Conservation (phyloP, 2,113 vertebrate genomes). For the Eubucco bourcierii region DNA sequence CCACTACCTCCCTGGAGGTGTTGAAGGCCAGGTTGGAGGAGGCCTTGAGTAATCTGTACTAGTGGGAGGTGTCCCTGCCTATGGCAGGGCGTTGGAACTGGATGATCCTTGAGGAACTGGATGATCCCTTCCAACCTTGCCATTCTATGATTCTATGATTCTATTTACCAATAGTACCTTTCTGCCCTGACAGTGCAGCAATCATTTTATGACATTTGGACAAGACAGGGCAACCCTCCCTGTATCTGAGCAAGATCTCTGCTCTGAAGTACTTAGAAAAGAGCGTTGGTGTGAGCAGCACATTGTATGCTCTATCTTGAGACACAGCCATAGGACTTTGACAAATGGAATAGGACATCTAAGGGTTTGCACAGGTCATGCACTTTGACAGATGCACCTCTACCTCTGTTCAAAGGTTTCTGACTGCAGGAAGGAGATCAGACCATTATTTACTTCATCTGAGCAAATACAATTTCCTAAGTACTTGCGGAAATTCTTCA, state of each 20-base stretch:
- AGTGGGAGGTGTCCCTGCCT: too few relatives aligned
- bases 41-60: too few relatives aligned
- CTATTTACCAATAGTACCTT: neutral
- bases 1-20: too few relatives aligned
- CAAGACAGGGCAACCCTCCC: neutral
- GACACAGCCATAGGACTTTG: neutral
- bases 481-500: neutral
- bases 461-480: neutral
- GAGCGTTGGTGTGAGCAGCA: neutral
- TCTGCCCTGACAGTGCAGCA: neutral
- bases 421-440: neutral
- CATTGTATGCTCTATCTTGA: accelerated
- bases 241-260: neutral
- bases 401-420: neutral
- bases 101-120: too few relatives aligned
- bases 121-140: too few relatives aligned
- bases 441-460: neutral
- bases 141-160: too few relatives aligned
- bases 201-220: neutral
- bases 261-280: neutral
- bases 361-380: neutral
- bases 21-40: too few relatives aligned
- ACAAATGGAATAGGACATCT: neutral
- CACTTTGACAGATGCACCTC: neutral
- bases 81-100: too few relatives aligned